Evolutionary conservation across 2,797 vertebrate species (phyloP), one percentile per base, ranked within the genome.

Genomic region (Eurystomus glaucurus): DNA sequence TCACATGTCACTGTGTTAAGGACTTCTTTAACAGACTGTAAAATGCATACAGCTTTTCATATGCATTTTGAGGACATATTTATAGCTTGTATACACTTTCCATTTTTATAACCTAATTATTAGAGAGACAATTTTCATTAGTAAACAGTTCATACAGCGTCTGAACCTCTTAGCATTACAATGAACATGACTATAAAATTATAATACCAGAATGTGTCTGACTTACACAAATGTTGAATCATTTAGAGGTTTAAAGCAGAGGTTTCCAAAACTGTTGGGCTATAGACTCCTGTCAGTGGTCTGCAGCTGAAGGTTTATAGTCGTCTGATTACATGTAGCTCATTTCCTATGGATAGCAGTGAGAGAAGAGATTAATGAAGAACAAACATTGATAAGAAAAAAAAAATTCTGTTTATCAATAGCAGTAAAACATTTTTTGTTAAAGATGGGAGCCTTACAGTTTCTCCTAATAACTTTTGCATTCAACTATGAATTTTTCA

Each of bases 211-310:
- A 87, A 69, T 2, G 3, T 17, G 6, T 82, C 70, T 87, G 77
- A 96, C 93, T 97, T 95, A 95, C 83, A 88, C 33, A 66, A 76
- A 66, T 19, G 80, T 50, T 87, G 88, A 95, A 54, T 72, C 83
- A 92, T 93, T 86, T 87, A 85, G 54, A 55, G 12, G 46, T 46
- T 77, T 88, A 75, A 88, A 84, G 69, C 29, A 70, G 58, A 79
- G 6, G n/a, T 85, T 88, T 88, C 52, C 66, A 58, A 92, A 41
- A 52, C 13, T 64, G 51, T 7, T 60, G 31, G 22, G 52, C 54
- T 79, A 6, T 2, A 52, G 66, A 60, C 9, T 84, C 69, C 60
- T 57, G 46, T n/a, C 81, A 70, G 48, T 20, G 22, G 33, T 68
- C 60, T 78, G 48, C 54, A 83, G 46, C 11, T 75, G 83, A 68